These are phyloP conservation scores for Dexiosoma caninum DNA, from an alignment of 2,888 invertebrate genomes.

Conservation along the genomic window DNA sequence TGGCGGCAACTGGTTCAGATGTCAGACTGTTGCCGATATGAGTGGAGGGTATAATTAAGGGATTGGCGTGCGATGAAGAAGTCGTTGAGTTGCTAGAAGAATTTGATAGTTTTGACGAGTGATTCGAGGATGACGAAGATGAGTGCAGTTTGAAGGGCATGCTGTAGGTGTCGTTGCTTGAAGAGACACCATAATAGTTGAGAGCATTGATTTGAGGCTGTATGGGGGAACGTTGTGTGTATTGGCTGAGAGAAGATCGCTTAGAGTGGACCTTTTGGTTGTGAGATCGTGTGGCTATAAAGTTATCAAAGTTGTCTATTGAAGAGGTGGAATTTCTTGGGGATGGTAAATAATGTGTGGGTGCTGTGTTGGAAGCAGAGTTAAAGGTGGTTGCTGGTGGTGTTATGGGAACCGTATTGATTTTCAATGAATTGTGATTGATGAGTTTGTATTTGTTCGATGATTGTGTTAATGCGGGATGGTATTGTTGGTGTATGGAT, in stretches of 20 bases:
- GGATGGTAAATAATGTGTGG: constrained; percentile 63
- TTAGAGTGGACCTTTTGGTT: constrained; percentile 46
- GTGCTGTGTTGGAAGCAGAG: constrained; percentile 29
- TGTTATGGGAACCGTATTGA: not conserved
- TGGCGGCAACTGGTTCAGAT: constrained; percentile 43
- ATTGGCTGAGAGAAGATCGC: constrained; percentile 45
- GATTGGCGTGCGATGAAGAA: constrained; percentile 57
- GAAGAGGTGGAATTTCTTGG: constrained; percentile 74
- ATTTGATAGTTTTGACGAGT: constrained; percentile 61
- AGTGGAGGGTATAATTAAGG: constrained; percentile 41
- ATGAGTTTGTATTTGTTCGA: constrained; percentile 20
- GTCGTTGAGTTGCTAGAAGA: constrained; percentile 63
- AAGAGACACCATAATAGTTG: constrained; percentile 50
- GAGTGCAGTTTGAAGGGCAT: constrained; percentile 53
- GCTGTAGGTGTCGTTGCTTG: constrained; percentile 56
- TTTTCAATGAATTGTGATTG: not conserved
- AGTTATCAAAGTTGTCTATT: constrained; percentile 74
- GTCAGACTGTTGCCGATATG: not conserved
- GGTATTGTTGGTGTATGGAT: constrained; percentile 64
- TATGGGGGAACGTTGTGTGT: constrained; percentile 61
- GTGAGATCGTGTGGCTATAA: constrained; percentile 71
- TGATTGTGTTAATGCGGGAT: constrained; percentile 31
- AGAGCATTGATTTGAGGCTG: constrained; percentile 54
- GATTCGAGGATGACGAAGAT: constrained; percentile 57
- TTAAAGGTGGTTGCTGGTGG: constrained; percentile 40